Percentiles rank a stretch among this genome's conserved stretches.
Conservation (phyloP, 2,797 vertebrate species). For the Coccyzus lansbergi region DNA sequence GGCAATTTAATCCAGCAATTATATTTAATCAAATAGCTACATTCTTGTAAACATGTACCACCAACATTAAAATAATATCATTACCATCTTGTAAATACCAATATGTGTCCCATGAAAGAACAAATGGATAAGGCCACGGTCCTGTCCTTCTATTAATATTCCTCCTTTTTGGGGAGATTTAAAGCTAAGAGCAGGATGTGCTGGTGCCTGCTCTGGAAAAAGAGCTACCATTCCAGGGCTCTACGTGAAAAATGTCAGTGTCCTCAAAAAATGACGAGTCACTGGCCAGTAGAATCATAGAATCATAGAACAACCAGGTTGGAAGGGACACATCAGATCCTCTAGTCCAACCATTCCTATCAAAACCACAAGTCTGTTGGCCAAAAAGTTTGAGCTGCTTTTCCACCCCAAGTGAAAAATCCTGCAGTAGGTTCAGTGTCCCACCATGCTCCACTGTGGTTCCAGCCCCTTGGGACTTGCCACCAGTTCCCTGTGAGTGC, state of each 20-base stretch:
- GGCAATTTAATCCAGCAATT: not conserved
- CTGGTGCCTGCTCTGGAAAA: not conserved
- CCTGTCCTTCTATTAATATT: not conserved
- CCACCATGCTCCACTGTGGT: fast-evolving
- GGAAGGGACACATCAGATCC: no score
- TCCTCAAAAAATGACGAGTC: not conserved
- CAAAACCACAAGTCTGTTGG: not conserved
- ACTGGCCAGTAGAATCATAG: not conserved
- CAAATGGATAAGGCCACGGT: not conserved
- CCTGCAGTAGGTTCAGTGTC: not conserved
- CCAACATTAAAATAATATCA: not conserved
- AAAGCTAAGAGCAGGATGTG: not conserved
- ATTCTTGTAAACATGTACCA: slow-evolving; percentile 9
- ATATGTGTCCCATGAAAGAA: not conserved
- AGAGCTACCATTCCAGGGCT: not conserved
- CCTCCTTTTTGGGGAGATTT: not conserved
- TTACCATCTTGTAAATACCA: not conserved
- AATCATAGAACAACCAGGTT: no score
- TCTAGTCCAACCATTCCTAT: no score
- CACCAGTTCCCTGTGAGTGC: fast-evolving
- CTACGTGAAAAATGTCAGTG: not conserved
- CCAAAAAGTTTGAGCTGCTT: not conserved
- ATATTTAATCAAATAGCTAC: not conserved
- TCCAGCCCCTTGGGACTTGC: not conserved
- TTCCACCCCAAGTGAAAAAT: not conserved